These are phyloP conservation scores for Apaloderma vittatum DNA, from an alignment of 2,113 vertebrate species.

Conservation along the genomic window DNA sequence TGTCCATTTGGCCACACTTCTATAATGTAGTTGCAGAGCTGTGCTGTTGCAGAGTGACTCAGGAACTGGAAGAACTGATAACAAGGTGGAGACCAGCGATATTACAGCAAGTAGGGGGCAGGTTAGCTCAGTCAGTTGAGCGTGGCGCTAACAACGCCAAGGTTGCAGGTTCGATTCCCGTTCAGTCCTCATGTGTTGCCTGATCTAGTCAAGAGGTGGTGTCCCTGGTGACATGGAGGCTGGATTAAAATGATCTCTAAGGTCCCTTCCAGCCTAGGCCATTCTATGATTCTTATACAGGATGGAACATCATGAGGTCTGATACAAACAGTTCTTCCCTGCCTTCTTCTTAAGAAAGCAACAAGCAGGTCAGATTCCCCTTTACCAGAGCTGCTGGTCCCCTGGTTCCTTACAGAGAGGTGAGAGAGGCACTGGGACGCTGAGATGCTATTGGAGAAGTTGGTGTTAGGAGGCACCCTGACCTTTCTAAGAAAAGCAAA, in stretches of 20 bases:
- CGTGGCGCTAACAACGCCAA: too few relatives aligned
- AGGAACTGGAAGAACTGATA: not conserved
- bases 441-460: not conserved
- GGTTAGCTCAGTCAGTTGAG: too few relatives aligned
- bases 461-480: not conserved
- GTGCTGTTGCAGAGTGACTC: not conserved
- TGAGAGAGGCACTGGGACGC: not conserved
- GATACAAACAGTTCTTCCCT: too few relatives aligned
- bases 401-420: rapidly evolving
- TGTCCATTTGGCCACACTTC: not conserved
- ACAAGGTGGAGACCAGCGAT: not conserved
- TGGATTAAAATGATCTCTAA: too few relatives aligned
- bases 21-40: not conserved
- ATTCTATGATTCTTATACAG: too few relatives aligned
- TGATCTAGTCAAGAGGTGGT: too few relatives aligned
- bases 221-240: too few relatives aligned
- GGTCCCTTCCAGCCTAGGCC: too few relatives aligned
- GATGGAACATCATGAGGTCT: too few relatives aligned
- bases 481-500: not conserved
- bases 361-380: not conserved
- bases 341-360: not conserved
- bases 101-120: rapidly evolving
- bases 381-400: not conserved
- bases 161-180: too few relatives aligned
- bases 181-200: too few relatives aligned